Conservation (phyloP, 2,113 vertebrate species). For the Perca schrenkii region DNA sequence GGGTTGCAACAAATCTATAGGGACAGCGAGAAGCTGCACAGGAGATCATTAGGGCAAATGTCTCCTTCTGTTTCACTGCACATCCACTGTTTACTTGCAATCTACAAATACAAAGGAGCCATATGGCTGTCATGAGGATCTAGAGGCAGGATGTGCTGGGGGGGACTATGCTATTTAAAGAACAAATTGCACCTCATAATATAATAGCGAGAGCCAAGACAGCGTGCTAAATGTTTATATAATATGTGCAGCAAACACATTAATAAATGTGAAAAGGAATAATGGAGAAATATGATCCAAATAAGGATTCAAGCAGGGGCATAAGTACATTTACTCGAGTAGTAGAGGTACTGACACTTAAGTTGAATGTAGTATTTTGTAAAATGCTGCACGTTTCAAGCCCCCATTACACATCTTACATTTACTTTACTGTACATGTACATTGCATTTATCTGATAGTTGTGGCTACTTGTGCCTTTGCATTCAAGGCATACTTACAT, state of each 20-base stretch:
- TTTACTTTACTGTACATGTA: too few species aligned
- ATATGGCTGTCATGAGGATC: constrained; percentile 46
- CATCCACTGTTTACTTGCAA: constrained; percentile 59
- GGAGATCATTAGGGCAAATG: constrained; percentile 71
- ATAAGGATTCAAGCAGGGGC: constrained; percentile 1
- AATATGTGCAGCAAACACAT: constrained; percentile 1
- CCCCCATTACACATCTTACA: too few species aligned
- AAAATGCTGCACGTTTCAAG: too few species aligned
- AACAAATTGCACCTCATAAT: constrained; percentile 39
- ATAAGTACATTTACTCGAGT: background rate
- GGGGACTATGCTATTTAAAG: constrained; percentile 34
- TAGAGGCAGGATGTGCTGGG: constrained; percentile 19
- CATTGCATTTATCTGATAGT: too few species aligned
- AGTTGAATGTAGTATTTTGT: background rate
- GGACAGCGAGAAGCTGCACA: constrained; percentile 60
- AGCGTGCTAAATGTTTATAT: constrained; percentile 16
- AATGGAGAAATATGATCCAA: background rate
- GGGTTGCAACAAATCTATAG: constrained; percentile 61
- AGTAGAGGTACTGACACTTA: background rate
- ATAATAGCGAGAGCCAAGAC: constrained; percentile 14
- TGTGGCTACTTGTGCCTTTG: too few species aligned
- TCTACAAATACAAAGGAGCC: constrained; percentile 61
- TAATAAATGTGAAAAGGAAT: background rate
- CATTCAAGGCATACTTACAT: too few species aligned
- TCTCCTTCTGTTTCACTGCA: constrained; percentile 68